A percentile compares a stretch with the other conserved stretches of the same genome.
Conservation (phyloP, 2,797 vertebrate species). For the Vultur gryphus region DNA sequence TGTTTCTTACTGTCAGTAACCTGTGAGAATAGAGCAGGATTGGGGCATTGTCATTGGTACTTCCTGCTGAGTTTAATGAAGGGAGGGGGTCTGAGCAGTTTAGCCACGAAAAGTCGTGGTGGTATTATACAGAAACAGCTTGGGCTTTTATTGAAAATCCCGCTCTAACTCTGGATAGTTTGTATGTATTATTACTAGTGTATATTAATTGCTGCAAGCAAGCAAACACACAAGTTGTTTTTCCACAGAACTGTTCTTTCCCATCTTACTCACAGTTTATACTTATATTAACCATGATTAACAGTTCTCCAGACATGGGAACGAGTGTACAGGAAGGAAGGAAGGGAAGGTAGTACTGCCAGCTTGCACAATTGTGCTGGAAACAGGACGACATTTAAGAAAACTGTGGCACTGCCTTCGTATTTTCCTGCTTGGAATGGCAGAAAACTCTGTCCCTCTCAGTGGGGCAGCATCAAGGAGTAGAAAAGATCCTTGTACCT, state of each 20-base stretch:
- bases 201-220: background rate
- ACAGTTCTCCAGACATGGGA: slow-evolving; percentile 26
- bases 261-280: background rate
- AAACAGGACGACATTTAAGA: slow-evolving; percentile 39
- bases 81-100: background rate
- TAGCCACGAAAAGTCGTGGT: background rate
- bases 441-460: background rate
- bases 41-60: rapidly evolving
- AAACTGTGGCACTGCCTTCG: background rate
- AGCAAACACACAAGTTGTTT: background rate
- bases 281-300: slow-evolving; percentile 20
- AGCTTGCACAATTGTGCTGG: slow-evolving; percentile 37
- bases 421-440: slow-evolving; percentile 4
- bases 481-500: background rate
- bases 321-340: slow-evolving; percentile 58
- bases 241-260: background rate
- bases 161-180: background rate
- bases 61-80: background rate
- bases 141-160: background rate
- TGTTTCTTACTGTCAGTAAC: background rate
- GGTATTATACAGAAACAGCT: background rate
- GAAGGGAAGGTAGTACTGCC: slow-evolving; percentile 34
- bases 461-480: background rate
- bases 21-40: background rate
- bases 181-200: background rate